These are phyloP conservation scores for Hippopotamyrus pictus DNA, from an alignment of 2,797 vertebrate genomes.

Conservation along the genomic window DNA sequence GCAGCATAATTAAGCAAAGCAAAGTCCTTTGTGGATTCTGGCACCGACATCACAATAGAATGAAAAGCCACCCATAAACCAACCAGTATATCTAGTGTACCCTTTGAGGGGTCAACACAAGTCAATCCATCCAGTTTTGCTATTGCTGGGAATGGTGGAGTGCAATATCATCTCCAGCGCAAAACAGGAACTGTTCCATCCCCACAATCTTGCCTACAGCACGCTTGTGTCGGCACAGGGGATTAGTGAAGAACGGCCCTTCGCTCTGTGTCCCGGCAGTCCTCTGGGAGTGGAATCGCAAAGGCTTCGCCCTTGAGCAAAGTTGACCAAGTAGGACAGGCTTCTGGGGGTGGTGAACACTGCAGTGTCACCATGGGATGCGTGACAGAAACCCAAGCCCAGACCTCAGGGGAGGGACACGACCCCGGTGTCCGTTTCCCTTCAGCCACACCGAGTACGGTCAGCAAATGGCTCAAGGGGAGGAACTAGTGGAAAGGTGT, in stretches of 20 bases:
- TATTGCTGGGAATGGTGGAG: background rate
- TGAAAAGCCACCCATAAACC: background rate
- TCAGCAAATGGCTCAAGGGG: background rate
- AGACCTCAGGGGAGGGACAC: background rate
- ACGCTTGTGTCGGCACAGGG: background rate
- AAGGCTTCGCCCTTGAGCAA: background rate
- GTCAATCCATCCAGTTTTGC: background rate
- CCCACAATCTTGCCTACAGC: background rate
- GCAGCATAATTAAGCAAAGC: background rate
- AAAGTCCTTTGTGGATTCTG: background rate
- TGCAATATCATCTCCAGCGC: background rate
- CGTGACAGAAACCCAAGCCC: background rate
- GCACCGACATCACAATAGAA: background rate
- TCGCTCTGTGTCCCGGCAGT: background rate
- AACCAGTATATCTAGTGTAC: background rate
- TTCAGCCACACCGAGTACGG: background rate
- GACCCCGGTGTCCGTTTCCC: background rate
- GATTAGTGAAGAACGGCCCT: background rate
- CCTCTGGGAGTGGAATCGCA: conserved; percentile 11
- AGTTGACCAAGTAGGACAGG: conserved; percentile 14
- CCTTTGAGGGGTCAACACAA: background rate
- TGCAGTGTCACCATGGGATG: background rate
- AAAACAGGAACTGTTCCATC: background rate
- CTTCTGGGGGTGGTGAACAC: background rate
- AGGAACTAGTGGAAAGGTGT: background rate